Evolutionary conservation across 2,888 invertebrate species (phyloP).

Genomic region (Macrosoma leucophasiata): DNA sequence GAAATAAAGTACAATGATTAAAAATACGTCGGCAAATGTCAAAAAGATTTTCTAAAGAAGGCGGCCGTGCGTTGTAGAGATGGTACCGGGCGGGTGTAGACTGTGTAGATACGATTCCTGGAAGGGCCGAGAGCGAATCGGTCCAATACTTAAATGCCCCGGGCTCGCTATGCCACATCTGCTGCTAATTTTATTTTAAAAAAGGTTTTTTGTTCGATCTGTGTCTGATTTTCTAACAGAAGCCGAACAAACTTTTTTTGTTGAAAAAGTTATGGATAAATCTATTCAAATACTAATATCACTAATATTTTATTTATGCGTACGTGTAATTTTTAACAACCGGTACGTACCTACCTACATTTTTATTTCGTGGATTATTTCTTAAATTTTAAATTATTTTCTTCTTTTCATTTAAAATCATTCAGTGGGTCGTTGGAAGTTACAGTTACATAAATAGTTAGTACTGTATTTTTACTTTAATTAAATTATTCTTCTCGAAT

Average conservation of each 20-base stretch:
- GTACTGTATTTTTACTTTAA: too few species aligned
- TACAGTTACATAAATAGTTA: too few species aligned
- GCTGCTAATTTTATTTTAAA: conserved; percentile 48
- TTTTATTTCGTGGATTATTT: too few species aligned
- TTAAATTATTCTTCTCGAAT: too few species aligned
- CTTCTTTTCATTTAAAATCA: too few species aligned
- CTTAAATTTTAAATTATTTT: too few species aligned
- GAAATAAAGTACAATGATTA: conserved; percentile 44
- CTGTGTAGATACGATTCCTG: conserved; percentile 60
- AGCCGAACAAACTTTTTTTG: conserved; percentile 5
- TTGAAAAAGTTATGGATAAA: not conserved
- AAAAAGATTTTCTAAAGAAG: conserved; percentile 49
- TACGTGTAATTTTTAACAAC: too few species aligned
- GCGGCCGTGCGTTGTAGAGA: conserved; percentile 27
- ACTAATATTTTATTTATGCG: not conserved
- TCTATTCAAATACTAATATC: too few species aligned
- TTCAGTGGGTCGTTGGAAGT: too few species aligned
- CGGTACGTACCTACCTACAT: too few species aligned
- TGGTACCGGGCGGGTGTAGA: conserved; percentile 37
- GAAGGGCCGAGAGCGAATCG: conserved; percentile 61
- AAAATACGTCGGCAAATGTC: conserved; percentile 57
- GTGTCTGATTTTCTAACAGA: conserved; percentile 24
- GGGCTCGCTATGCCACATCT: conserved; percentile 57
- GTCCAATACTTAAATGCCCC: conserved; percentile 43
- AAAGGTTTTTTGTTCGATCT: conserved; percentile 17